A percentile compares a stretch with the other conserved stretches of the same genome.
Evolutionary conservation across 2,113 vertebrate species (phyloP).

Genomic region (Syrmaticus mikado): DNA sequence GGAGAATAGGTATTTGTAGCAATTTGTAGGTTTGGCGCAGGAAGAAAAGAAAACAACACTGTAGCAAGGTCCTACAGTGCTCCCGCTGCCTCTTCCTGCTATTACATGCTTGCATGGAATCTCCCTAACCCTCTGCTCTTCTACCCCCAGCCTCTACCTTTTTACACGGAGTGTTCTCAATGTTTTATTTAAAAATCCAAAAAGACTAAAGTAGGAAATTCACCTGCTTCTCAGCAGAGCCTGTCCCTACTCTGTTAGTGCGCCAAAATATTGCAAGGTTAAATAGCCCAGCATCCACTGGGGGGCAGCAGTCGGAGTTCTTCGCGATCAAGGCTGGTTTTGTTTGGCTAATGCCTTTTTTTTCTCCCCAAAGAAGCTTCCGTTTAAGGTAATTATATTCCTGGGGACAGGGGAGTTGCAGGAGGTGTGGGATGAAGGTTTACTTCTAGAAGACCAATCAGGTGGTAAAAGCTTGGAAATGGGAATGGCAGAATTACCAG

Average conservation of each 20-base stretch:
- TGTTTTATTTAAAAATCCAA: not conserved
- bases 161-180: accelerated
- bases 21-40: accelerated
- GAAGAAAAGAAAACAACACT: not conserved
- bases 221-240: not conserved
- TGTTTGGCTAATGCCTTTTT: accelerated
- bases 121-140: accelerated
- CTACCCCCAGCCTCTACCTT: accelerated
- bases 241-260: accelerated
- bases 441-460: accelerated
- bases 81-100: not conserved
- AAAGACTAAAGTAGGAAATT: not conserved
- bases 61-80: not conserved
- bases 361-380: not conserved
- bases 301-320: not conserved
- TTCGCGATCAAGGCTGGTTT: not conserved
- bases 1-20: not conserved
- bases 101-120: accelerated
- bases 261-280: accelerated
- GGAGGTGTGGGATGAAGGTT: not conserved
- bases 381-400: not conserved
- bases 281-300: not conserved
- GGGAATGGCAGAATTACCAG: not conserved
- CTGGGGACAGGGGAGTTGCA: not conserved
- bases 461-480: not conserved